Evolutionary conservation across 2,113 vertebrate species (phyloP).

Genomic region (Synodontis membranacea): DNA sequence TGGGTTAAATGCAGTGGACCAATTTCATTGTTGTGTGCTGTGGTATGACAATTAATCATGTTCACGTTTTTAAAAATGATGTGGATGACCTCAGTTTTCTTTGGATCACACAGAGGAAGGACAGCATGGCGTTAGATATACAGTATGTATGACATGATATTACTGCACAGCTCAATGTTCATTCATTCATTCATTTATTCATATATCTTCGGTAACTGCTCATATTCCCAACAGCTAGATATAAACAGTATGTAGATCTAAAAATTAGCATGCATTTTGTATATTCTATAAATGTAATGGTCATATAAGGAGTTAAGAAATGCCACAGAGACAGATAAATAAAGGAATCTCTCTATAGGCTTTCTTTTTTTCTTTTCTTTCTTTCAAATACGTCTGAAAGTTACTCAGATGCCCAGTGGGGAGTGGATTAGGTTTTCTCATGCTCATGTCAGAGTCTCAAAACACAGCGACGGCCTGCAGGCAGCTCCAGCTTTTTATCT

Average conservation of each 20-base stretch:
- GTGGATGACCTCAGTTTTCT: background rate
- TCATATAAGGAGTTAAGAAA: background rate
- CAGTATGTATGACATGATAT: background rate
- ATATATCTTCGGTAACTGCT: background rate
- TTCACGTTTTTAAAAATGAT: too few relatives aligned
- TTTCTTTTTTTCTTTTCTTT: slow-evolving; percentile 24
- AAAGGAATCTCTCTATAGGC: background rate
- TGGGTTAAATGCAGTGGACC: too few relatives aligned
- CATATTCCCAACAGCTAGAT: background rate
- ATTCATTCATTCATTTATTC: background rate
- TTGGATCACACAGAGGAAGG: background rate
- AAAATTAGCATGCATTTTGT: background rate
- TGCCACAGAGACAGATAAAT: background rate
- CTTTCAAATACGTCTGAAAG: slow-evolving; percentile 10
- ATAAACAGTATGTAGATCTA: background rate
- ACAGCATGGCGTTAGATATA: background rate
- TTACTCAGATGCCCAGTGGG: slow-evolving; percentile 46
- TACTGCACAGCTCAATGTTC: background rate
- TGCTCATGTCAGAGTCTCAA: slow-evolving; percentile 38
- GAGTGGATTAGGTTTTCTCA: slow-evolving; percentile 58
- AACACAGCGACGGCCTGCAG: slow-evolving; percentile 37
- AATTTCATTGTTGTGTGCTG: too few relatives aligned
- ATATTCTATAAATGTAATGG: background rate
- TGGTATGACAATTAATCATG: too few relatives aligned
- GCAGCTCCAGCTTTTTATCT: slow-evolving; percentile 45